These are phyloP conservation scores for Motacilla tschutschensis DNA, from an alignment of 2,113 vertebrate species.

Conservation along the genomic window DNA sequence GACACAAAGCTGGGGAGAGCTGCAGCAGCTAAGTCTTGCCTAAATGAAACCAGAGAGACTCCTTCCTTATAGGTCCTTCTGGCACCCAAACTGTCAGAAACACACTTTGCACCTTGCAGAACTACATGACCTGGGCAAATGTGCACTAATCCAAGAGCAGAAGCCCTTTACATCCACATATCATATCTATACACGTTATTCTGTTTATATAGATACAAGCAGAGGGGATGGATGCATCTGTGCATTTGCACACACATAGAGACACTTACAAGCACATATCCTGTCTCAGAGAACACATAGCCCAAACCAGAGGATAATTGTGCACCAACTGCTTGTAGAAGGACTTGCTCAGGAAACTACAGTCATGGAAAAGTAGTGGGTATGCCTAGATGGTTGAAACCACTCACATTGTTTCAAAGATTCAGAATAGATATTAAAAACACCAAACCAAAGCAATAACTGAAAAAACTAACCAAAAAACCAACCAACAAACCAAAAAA, in stretches of 20 bases:
- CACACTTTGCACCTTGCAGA: not conserved
- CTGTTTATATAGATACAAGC: accelerated
- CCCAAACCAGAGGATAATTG: not conserved
- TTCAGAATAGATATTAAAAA: constrained; percentile 47
- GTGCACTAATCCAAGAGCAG: not conserved
- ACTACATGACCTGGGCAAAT: not conserved
- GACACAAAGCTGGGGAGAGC: constrained; percentile 54
- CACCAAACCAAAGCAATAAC: not conserved
- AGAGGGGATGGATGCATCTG: not conserved
- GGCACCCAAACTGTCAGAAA: not conserved
- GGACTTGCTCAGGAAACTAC: not conserved
- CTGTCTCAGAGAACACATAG: not conserved
- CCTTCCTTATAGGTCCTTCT: not conserved
- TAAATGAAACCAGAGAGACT: not conserved
- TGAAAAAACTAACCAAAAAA: not conserved
- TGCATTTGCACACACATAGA: not conserved
- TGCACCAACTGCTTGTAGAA: not conserved
- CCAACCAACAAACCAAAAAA: not conserved
- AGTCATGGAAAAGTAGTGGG: not conserved
- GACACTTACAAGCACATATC: not conserved
- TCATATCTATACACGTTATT: accelerated
- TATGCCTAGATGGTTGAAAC: not conserved
- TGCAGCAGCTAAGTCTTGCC: not conserved
- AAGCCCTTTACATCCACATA: accelerated
- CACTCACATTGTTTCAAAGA: not conserved